Base-by-base conservation (phyloP, 2,113 vertebrate species). In the Myotis brandtii region DNA sequence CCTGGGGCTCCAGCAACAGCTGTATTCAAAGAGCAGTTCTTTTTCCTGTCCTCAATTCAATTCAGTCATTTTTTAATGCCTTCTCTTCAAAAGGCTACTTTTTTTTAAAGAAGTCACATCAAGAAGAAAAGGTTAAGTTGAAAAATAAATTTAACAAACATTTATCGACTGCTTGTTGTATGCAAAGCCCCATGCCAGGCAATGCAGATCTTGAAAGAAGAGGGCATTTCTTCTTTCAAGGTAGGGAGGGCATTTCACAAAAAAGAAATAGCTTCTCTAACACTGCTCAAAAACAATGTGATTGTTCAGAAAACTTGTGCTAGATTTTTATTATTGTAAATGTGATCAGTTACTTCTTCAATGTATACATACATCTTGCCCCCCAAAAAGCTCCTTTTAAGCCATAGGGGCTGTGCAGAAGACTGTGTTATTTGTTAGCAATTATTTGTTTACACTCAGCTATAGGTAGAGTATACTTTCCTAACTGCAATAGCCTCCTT, bases 31-130 rank as follows among this genome's bases (percentile, higher is more conserved):
- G 40, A 85, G 5, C 48, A 90, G 32, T 77, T 67, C 54, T 85
- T 95, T 95, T 81, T 54, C 56, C n/a, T 76, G 50, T 52, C 79
- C 66, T 95, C 56, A 85, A 37, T 94, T 94, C 66, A 69, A 59
- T 73, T 50, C 64, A 72, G 10, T 76, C 43, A 77, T 52, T 86
- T 50, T 84, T 67, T 77, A 93, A 89, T 84, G 81, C 34, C 40
- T 85, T n/a, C 54, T 83, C 9, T 91, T 64, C 93, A 62, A 93
- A 95, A 83, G 52, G 34, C 30, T 86, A 27, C 6, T 32, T 95
- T 93, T 91, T 79, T 48, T 18, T 80, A 67, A 17, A 67, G 20
- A 93, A 75, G 40, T 94, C 83, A 89, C 72, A 37, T 85, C 80
- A 94, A 70, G 56, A 94, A 88, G 54, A 52, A 92, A 95, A 94